phyloP scores from a whole-genome alignment of 2,888 invertebrate species.

The Entomobrya proxima region DNA sequence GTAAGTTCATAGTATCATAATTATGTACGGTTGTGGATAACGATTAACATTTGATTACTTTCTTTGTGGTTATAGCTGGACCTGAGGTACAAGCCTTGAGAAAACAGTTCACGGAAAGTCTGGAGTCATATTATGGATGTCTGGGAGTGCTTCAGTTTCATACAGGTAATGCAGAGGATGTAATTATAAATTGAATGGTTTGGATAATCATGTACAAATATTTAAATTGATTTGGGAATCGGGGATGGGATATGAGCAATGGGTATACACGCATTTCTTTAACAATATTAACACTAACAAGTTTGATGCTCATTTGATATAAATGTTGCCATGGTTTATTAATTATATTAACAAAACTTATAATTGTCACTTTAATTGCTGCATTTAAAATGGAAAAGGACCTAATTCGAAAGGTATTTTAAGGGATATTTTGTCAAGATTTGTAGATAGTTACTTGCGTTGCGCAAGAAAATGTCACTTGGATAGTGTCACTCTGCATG shows the following conservation, averaged over 20 bases:
- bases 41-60: constrained; percentile 6
- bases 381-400: constrained; percentile 60
- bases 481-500: background rate
- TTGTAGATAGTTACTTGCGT: background rate
- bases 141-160: constrained; percentile 94
- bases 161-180: constrained; percentile 79
- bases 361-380: constrained; percentile 31
- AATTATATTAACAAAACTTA: background rate
- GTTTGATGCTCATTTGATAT: background rate
- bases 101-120: constrained; percentile 91
- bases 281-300: background rate
- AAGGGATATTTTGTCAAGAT: background rate
- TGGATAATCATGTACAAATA: no score
- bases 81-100: constrained; percentile 93
- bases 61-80: constrained; percentile 82
- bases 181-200: no score
- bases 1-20: constrained; percentile 79
- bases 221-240: no score
- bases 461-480: background rate
- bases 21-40: background rate
- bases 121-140: constrained; percentile 94
- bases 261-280: no score
- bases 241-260: no score
- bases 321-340: no score
- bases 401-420: constrained; percentile 73